Conservation (phyloP, 1,140 invertebrate species). For the Anastrepha obliqua region DNA sequence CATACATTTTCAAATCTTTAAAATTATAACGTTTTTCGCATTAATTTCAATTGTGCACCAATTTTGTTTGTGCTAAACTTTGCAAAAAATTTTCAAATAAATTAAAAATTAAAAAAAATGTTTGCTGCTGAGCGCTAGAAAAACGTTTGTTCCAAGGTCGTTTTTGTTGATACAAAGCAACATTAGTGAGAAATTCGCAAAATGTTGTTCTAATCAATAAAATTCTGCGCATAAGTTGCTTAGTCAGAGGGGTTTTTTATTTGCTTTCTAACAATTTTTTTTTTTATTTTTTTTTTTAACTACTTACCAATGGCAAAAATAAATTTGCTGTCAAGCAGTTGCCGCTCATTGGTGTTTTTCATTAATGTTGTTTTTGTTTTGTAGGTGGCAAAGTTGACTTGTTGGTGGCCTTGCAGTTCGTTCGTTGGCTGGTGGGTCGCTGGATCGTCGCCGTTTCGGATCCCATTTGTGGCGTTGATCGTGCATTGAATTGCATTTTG, state of each 20-base stretch:
- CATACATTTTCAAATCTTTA: neutral
- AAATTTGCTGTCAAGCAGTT: constrained; percentile 1
- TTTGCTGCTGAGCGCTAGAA: constrained; percentile 6
- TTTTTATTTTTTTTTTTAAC: neutral
- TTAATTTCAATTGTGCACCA: neutral
- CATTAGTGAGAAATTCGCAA: neutral
- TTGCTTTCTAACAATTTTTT: neutral
- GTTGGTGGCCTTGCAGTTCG: neutral
- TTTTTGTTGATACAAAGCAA: neutral
- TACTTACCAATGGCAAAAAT: constrained; percentile 36
- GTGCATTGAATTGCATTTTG: constrained; percentile 18
- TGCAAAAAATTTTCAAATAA: neutral
- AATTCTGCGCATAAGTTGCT: constrained; percentile 6
- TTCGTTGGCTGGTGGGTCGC: neutral
- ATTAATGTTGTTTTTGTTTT: neutral
- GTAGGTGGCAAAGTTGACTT: neutral
- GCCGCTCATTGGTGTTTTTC: neutral
- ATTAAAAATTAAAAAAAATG: neutral
- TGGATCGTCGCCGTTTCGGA: constrained; percentile 10
- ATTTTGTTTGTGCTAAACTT: neutral
- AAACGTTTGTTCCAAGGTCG: constrained; percentile 40
- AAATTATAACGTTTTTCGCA: neutral
- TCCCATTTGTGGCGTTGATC: constrained; percentile 18
- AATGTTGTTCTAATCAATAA: neutral
- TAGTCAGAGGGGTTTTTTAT: neutral